Percentiles rank a stretch among this genome's conserved stretches.
phyloP scores from a whole-genome alignment of 1,140 invertebrate species.

The Drosophila lini region DNA sequence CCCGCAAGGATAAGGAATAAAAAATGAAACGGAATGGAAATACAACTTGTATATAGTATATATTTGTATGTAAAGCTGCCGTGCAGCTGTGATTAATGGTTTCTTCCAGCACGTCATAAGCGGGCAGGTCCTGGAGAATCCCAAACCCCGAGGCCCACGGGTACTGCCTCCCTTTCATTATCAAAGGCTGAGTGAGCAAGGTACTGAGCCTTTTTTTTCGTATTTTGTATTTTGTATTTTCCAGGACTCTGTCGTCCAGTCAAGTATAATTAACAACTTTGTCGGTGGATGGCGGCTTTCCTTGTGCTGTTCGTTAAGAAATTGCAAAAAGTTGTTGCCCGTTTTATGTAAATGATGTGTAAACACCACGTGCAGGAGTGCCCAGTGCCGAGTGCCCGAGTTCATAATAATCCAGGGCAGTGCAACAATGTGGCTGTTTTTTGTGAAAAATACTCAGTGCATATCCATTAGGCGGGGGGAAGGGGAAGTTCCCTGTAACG shows the following conservation, averaged over 20 bases:
- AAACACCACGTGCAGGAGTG: constrained; percentile 73
- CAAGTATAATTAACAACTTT: constrained; percentile 83
- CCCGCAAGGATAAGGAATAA: constrained; percentile 32
- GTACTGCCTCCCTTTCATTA: constrained; percentile 2
- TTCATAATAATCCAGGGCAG: constrained; percentile 44
- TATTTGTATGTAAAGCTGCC: constrained; percentile 43
- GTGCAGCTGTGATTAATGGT: constrained; percentile 74
- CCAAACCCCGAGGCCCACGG: constrained; percentile 1
- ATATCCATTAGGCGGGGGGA: constrained; percentile 66
- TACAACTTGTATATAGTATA: constrained; percentile 12
- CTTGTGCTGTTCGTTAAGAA: constrained; percentile 57
- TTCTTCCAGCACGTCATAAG: constrained; percentile 73
- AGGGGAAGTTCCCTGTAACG: constrained; percentile 8
- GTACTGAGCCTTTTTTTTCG: constrained; percentile 39
- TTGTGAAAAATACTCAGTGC: constrained; percentile 63
- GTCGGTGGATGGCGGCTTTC: constrained; percentile 57
- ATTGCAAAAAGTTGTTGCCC: constrained; percentile 62
- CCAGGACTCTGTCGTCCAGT: constrained; percentile 61
- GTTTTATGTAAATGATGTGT: constrained; percentile 82
- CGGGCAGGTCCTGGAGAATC: constrained; percentile 52
- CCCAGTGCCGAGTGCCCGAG: constrained; percentile 6
- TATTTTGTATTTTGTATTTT: constrained; percentile 5
- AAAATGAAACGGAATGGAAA: constrained; percentile 30
- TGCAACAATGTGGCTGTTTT: constrained; percentile 32
- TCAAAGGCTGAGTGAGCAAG: constrained; percentile 38